These are phyloP conservation scores for Ranitomeya variabilis DNA, from an alignment of 2,113 vertebrate genomes.

Conservation along the genomic window DNA sequence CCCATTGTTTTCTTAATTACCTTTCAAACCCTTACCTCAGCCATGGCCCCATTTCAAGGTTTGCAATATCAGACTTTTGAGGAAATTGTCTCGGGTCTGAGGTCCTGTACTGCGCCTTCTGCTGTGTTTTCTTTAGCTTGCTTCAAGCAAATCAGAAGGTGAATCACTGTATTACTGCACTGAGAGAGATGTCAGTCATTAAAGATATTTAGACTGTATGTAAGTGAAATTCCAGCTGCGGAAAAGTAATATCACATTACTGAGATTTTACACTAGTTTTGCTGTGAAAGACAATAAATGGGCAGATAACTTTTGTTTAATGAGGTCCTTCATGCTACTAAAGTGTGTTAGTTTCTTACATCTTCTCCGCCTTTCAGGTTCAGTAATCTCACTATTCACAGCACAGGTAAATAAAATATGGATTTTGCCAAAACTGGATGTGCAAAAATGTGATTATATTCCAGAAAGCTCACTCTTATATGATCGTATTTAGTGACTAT, in stretches of 20 bases:
- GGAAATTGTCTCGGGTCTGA: slow-evolving; percentile 45
- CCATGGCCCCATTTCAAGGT: slow-evolving; percentile 41
- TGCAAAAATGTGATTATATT: neutral
- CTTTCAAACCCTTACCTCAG: slow-evolving; percentile 40
- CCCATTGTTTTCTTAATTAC: slow-evolving; percentile 46
- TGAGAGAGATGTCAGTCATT: slow-evolving; percentile 10
- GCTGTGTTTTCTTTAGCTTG: slow-evolving; percentile 31
- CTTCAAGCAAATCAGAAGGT: slow-evolving; percentile 4
- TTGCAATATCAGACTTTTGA: slow-evolving; percentile 30
- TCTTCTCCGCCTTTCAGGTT: neutral
- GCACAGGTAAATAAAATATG: neutral
- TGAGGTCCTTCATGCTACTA: neutral
- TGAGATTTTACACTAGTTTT: neutral
- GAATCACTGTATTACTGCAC: neutral
- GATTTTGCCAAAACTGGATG: neutral
- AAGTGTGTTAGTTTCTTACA: neutral
- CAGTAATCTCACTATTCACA: neutral
- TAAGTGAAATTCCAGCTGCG: slow-evolving; percentile 35
- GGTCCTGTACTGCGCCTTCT: slow-evolving; percentile 10
- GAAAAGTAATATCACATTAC: slow-evolving; percentile 5
- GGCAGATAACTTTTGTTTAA: neutral
- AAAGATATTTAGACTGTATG: slow-evolving; percentile 1
- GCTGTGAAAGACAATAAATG: neutral
- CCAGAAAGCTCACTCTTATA: neutral
- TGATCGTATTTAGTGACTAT: too few relatives aligned